Evolutionary conservation across 2,113 vertebrate genomes (phyloP), one percentile per base, ranked within the genome.

Genomic region (Smithornis capensis): DNA sequence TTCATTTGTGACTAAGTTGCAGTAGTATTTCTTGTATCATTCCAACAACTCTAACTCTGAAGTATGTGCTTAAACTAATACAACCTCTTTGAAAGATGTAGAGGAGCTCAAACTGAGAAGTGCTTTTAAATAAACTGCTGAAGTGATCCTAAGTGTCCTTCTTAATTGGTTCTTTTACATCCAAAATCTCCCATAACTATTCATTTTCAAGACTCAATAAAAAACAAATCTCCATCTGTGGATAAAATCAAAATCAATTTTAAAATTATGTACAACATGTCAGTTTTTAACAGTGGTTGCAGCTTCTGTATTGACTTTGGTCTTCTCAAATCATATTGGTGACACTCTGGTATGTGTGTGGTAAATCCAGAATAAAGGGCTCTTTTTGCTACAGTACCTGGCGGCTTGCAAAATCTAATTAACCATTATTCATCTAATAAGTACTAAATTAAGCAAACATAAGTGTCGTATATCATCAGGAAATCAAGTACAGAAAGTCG

Each of bases 341-440:
- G 60, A 47, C 35, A 84, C 67, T 79, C 49, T 52, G 17, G 27
- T 60, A 28, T 35, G 22, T 82, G 79, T 90, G 67, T 10, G 59
- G 71, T 68, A 96, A 96, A 87, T 33, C 82, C 10, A 56, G 40
- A 85, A 87, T 63, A 82, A 91, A 91, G 27, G 24, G 5, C 6
- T 65, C 23, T 84, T 53, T 78, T 89, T 93, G 65, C 62, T 79
- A 87, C 31, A 64, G 69, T 49, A 73, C 52, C 60, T 85, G 88
- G 18, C 67, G 76, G 31, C 67, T 90, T 93, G 45, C 53, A 88
- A 94, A 88, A 88, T 71, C 87, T 94, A 91, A 96, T 96, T 93
- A 95, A 79, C 59, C 63, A 89, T 87, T 76, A 71, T 77, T 90
- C 31, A 47, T 91, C 77, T 91, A 93, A 85, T 93, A 94, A 95